A percentile compares a stretch with the other conserved stretches of the same genome.
phyloP scores from a whole-genome alignment of 2,797 vertebrate species.

The Cryptoprocta ferox region DNA sequence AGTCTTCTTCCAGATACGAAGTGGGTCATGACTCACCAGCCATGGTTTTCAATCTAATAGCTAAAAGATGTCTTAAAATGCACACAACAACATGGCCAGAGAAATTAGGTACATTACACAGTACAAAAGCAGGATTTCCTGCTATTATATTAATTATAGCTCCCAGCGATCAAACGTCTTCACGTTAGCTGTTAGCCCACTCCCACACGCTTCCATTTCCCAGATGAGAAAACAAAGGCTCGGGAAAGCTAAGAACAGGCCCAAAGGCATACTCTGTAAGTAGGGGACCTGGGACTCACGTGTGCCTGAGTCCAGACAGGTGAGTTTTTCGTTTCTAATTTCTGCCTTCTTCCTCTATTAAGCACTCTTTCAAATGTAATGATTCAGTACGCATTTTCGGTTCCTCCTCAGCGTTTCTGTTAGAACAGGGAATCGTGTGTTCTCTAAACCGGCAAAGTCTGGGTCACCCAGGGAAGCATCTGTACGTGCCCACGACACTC shows the following conservation, averaged over 20 bases:
- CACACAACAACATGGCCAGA: not conserved
- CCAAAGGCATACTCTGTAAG: not conserved
- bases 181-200: not conserved
- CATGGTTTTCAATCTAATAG: not conserved
- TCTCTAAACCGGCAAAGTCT: not conserved
- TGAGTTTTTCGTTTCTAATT: too few species aligned
- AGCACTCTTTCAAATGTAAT: not conserved
- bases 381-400: not conserved
- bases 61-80: conserved; percentile 26
- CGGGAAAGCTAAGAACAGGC: accelerated
- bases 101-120: not conserved
- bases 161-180: not conserved
- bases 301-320: not conserved
- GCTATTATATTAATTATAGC: accelerated
- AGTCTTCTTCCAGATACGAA: not conserved
- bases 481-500: accelerated
- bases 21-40: not conserved
- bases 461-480: not conserved
- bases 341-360: not conserved
- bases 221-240: not conserved
- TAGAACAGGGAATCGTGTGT: not conserved
- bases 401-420: not conserved
- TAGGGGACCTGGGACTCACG: accelerated
- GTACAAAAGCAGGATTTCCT: not conserved
- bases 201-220: accelerated